These are phyloP conservation scores for Wasmannia auropunctata DNA, from an alignment of 1,140 invertebrate genomes.

Conservation along the genomic window DNA sequence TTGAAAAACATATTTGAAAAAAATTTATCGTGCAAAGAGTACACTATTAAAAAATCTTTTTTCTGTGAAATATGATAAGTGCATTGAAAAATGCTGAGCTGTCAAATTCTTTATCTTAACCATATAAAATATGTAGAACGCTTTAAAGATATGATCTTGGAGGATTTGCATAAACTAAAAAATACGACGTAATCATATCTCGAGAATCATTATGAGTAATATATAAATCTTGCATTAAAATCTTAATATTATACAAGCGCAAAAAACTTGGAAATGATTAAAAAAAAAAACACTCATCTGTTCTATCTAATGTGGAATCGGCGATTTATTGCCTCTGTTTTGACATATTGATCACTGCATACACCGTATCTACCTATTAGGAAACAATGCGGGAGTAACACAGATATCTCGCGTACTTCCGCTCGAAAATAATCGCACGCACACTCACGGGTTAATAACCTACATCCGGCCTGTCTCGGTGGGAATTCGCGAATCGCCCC, in stretches of 20 bases:
- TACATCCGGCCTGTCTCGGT: constrained; percentile 27
- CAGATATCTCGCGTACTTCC: constrained; percentile 47
- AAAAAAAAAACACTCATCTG: not conserved
- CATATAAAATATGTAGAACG: not conserved
- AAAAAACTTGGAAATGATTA: not conserved
- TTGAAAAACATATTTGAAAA: not conserved
- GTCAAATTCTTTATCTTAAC: not conserved
- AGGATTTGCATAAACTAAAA: not conserved
- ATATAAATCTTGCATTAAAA: not conserved
- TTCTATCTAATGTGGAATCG: not conserved
- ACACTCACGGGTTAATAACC: constrained; percentile 43
- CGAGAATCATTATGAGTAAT: not conserved
- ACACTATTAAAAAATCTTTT: not conserved
- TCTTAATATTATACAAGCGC: not conserved
- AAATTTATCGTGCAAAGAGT: not conserved
- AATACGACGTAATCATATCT: not conserved
- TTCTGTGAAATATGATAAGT: not conserved
- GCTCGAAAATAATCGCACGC: constrained; percentile 43
- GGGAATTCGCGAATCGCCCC: constrained; percentile 31
- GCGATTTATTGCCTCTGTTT: not conserved
- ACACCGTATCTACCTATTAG: constrained; percentile 5
- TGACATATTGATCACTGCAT: not conserved
- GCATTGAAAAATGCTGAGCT: not conserved
- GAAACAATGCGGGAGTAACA: constrained; percentile 15
- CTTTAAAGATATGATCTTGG: not conserved